These are phyloP conservation scores for Dasysyrphus albostriatus DNA, from an alignment of 2,888 invertebrate species.

Conservation along the genomic window DNA sequence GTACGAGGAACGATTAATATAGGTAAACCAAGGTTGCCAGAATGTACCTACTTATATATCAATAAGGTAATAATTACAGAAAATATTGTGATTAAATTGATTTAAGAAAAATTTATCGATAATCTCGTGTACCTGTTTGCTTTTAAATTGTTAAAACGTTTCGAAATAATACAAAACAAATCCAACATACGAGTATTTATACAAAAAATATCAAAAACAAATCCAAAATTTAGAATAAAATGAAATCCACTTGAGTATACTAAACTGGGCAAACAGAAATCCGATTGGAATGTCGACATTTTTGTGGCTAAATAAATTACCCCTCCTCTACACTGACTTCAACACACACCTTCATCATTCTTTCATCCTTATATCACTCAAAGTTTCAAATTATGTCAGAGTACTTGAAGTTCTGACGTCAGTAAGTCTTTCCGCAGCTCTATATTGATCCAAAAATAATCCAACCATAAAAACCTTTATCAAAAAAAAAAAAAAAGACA, in stretches of 20 bases:
- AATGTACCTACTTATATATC: no score
- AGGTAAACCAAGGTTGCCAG: no score
- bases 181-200: no score
- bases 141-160: no score
- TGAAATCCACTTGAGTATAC: not conserved
- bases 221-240: no score
- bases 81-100: no score
- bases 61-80: no score
- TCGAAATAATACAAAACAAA: no score
- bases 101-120: no score
- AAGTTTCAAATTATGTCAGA: constrained; percentile 12
- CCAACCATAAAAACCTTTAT: constrained; percentile 30
- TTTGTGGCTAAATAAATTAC: not conserved
- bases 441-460: constrained; percentile 53
- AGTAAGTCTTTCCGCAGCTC: constrained; percentile 42
- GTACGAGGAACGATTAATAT: no score
- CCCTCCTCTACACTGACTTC: not conserved
- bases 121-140: no score
- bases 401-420: constrained; percentile 29
- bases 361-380: constrained; percentile 3
- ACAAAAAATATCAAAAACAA: no score
- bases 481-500: not conserved
- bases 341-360: not conserved
- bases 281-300: not conserved
- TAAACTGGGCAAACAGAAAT: not conserved